phyloP scores from a whole-genome alignment of 2,888 invertebrate genomes.

The Heliothis peltigera region DNA sequence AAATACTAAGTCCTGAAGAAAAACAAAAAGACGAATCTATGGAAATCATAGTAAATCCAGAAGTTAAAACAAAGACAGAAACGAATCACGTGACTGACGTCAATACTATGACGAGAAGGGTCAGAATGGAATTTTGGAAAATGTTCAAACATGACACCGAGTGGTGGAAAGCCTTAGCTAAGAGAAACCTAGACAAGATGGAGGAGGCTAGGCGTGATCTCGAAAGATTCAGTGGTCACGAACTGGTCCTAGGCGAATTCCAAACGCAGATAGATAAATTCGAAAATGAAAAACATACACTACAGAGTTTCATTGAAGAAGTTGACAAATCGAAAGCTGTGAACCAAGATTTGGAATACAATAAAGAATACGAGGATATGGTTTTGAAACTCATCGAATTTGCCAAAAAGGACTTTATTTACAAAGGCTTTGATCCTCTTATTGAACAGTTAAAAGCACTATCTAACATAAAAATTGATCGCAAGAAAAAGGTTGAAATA shows the following conservation, averaged over 20 bases:
- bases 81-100: constrained; percentile 60
- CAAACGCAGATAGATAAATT: constrained; percentile 78
- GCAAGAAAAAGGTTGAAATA: constrained; percentile 79
- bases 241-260: constrained; percentile 82
- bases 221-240: constrained; percentile 85
- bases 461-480: constrained; percentile 79
- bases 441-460: constrained; percentile 83
- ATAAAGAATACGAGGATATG: constrained; percentile 86
- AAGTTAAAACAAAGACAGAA: constrained; percentile 51
- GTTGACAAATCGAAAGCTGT: constrained; percentile 82
- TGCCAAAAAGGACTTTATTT: constrained; percentile 86
- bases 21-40: constrained; percentile 74
- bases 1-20: constrained; percentile 68
- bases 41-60: constrained; percentile 71
- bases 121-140: constrained; percentile 81
- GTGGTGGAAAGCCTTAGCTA: constrained; percentile 86
- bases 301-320: constrained; percentile 83
- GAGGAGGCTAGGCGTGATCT: constrained; percentile 84
- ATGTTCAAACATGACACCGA: constrained; percentile 86
- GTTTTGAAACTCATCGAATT: constrained; percentile 85
- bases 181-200: constrained; percentile 86
- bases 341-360: constrained; percentile 82
- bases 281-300: constrained; percentile 79
- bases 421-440: constrained; percentile 87
- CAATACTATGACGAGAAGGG: constrained; percentile 69